These are phyloP conservation scores for Chrysocyon brachyurus DNA, from an alignment of 2,797 vertebrate species.

Conservation along the genomic window DNA sequence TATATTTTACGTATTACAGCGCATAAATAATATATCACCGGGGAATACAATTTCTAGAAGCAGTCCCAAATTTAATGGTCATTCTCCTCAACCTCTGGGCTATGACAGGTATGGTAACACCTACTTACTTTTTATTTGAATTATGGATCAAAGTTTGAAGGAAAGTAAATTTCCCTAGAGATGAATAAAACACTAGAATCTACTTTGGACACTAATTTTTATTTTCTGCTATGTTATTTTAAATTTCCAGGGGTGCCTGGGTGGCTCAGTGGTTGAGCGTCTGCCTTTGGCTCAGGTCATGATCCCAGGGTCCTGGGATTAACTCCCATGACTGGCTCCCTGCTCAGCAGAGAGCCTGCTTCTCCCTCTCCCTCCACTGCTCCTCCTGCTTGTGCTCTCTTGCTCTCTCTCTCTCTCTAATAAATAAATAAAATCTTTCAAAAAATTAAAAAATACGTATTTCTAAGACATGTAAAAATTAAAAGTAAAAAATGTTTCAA, in stretches of 20 bases:
- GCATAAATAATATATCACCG: constrained; percentile 88
- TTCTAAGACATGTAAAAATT: background rate
- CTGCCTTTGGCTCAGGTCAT: no score
- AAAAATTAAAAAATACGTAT: no score
- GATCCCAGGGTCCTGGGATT: no score
- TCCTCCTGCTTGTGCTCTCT: no score
- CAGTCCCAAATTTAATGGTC: constrained; percentile 91
- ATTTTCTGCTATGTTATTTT: background rate
- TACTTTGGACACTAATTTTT: background rate
- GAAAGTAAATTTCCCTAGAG: constrained; percentile 11
- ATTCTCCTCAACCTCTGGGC: constrained; percentile 88
- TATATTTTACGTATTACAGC: constrained; percentile 90
- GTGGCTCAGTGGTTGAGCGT: no score
- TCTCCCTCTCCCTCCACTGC: no score
- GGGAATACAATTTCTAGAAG: constrained; percentile 91
- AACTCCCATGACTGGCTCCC: no score
- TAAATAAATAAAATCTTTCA: no score
- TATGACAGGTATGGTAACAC: constrained; percentile 92
- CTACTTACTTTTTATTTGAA: constrained; percentile 30
- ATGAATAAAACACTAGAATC: constrained; percentile 15
- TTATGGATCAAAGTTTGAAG: constrained; percentile 35
- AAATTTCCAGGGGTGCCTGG: background rate
- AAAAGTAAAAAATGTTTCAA: constrained; percentile 25
- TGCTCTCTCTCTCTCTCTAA: no score
- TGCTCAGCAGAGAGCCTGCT: no score